Conservation (phyloP, 2,113 vertebrate genomes). For the Mohoua ochrocephala region DNA sequence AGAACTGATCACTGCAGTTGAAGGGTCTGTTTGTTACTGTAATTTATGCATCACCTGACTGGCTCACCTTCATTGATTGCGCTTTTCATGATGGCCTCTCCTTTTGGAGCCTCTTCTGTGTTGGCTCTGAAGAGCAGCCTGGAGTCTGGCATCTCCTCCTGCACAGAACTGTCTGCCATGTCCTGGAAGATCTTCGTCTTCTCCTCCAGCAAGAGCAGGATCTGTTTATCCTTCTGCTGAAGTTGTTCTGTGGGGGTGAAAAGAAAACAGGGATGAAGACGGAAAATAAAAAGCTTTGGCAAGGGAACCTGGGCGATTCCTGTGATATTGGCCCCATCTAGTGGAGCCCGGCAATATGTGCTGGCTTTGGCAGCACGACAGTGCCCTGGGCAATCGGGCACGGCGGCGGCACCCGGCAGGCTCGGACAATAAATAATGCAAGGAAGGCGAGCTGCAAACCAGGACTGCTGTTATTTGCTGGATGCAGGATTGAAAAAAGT, state of each 20-base stretch:
- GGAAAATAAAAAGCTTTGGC: background rate
- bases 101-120: constrained; percentile 83
- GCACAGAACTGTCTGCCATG: constrained; percentile 80
- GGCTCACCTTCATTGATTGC: constrained; percentile 89
- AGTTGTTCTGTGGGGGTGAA: constrained; percentile 79
- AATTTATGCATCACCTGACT: background rate
- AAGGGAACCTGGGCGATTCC: background rate
- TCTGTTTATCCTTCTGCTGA: constrained; percentile 90
- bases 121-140: constrained; percentile 84
- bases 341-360: background rate
- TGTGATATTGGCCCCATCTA: constrained; percentile 32
- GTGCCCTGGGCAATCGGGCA: background rate
- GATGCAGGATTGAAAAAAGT: background rate
- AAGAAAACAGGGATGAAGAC: background rate
- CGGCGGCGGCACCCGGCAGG: background rate
- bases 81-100: constrained; percentile 86
- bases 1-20: background rate
- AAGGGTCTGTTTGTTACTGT: background rate
- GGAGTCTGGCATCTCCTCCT: constrained; percentile 64
- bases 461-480: background rate
- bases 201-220: constrained; percentile 86
- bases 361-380: background rate
- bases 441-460: background rate
- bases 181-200: constrained; percentile 89
- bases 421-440: background rate